Percentiles rank a stretch among this genome's conserved stretches.
These are phyloP conservation scores for Mimumesa dahlbomi DNA, from an alignment of 2,888 invertebrate species.

Conservation along the genomic window DNA sequence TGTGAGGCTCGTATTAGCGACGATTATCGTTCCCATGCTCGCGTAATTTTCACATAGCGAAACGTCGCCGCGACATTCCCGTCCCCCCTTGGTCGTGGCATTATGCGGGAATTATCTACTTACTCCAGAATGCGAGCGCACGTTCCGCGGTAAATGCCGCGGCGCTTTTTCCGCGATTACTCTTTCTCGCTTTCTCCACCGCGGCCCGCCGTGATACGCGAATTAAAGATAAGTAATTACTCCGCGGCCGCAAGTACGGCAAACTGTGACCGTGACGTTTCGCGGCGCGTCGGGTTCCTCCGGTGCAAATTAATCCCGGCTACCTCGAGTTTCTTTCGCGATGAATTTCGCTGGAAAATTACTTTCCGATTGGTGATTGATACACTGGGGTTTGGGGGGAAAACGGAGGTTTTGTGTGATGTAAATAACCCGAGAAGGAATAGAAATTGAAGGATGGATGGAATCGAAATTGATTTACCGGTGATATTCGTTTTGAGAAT, in stretches of 20 bases:
- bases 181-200: slow-evolving; percentile 53
- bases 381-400: too few species aligned
- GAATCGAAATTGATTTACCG: too few species aligned
- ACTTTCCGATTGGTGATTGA: neutral
- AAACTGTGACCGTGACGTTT: neutral
- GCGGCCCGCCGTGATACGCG: slow-evolving; percentile 15
- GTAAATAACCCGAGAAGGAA: too few species aligned
- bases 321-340: neutral
- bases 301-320: neutral
- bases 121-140: slow-evolving; percentile 70
- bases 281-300: neutral
- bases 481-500: too few species aligned
- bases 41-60: slow-evolving; percentile 64
- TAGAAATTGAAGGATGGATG: too few species aligned
- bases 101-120: slow-evolving; percentile 72
- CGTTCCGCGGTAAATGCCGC: slow-evolving; percentile 53
- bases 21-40: slow-evolving; percentile 62
- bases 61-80: slow-evolving; percentile 61
- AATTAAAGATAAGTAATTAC: slow-evolving; percentile 44
- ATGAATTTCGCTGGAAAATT: neutral
- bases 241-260: neutral
- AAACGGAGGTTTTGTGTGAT: too few species aligned
- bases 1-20: slow-evolving; percentile 59
- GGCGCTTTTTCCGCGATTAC: slow-evolving; percentile 51
- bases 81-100: slow-evolving; percentile 38